phyloP scores from a whole-genome alignment of 2,888 invertebrate genomes.

The Conchocele bisecta region DNA sequence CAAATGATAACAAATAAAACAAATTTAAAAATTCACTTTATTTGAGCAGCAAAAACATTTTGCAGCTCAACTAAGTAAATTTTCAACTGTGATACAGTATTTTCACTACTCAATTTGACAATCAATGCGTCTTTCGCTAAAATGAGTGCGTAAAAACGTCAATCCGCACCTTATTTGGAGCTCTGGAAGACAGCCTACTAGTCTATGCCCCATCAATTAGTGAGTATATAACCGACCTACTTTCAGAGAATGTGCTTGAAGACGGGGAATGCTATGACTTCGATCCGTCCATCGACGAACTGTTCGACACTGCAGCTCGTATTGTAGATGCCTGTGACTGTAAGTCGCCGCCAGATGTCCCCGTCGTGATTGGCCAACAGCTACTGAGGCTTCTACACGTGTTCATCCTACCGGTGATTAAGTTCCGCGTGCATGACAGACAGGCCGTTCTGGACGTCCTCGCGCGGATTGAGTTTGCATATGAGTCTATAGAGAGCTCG shows the following conservation, averaged over 20 bases:
- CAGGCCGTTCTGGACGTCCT: conserved; percentile 54
- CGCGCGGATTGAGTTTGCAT: conserved; percentile 45
- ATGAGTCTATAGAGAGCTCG: conserved; percentile 54
- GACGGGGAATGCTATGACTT: conserved; percentile 71
- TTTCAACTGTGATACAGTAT: no score
- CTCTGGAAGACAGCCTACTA: no score
- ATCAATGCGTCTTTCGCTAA: no score
- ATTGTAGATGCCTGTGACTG: conserved; percentile 20
- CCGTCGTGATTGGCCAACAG: background rate
- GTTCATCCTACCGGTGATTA: conserved; percentile 73
- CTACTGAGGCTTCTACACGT: conserved; percentile 73
- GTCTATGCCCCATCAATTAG: no score
- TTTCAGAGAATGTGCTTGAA: conserved; percentile 54
- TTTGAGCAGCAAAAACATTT: no score
- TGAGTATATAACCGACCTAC: no score
- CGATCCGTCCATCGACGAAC: conserved; percentile 72
- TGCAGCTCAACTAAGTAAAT: no score
- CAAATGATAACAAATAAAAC: no score
- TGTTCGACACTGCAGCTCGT: conserved; percentile 66
- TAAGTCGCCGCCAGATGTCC: conserved; percentile 14
- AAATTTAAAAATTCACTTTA: no score
- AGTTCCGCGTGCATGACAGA: conserved; percentile 63
- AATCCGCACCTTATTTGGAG: no score
- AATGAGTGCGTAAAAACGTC: no score
- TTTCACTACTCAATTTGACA: no score